phyloP scores from a whole-genome alignment of 2,888 invertebrate species.

The Axea sp. region DNA sequence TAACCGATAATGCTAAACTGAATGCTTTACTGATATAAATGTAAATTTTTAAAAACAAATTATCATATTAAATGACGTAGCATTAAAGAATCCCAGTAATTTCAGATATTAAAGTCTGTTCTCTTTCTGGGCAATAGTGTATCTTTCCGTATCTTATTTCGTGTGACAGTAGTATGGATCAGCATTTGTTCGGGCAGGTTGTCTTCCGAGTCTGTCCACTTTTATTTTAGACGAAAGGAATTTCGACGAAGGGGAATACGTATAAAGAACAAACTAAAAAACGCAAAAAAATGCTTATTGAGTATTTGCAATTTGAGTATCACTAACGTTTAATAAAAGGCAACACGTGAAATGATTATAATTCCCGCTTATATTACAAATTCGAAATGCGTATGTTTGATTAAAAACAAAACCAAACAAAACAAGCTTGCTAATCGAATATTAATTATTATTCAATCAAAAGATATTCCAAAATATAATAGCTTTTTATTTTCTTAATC shows the following conservation, averaged over 20 bases:
- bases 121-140: slow-evolving; percentile 9
- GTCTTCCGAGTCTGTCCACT: slow-evolving; percentile 42
- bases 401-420: too few relatives aligned
- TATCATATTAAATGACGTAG: too few relatives aligned
- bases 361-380: background rate
- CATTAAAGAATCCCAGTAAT: slow-evolving; percentile 12
- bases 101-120: slow-evolving; percentile 29
- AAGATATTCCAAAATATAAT: background rate
- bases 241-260: background rate
- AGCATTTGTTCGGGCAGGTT: slow-evolving; percentile 45
- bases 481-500: background rate
- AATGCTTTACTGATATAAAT: too few relatives aligned
- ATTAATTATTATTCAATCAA: background rate
- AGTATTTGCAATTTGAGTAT: slow-evolving; percentile 10
- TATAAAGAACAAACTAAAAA: slow-evolving; percentile 4
- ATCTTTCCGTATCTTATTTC: slow-evolving; percentile 35
- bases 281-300: background rate
- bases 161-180: slow-evolving; percentile 57
- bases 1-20: too few relatives aligned
- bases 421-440: too few relatives aligned
- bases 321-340: background rate
- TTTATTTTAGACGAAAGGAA: slow-evolving; percentile 44
- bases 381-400: too few relatives aligned
- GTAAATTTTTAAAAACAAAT: too few relatives aligned
- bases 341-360: background rate